A percentile compares a stretch with the other conserved stretches of the same genome.
phyloP scores from a whole-genome alignment of 1,140 invertebrate species.

The Idris sp. region DNA sequence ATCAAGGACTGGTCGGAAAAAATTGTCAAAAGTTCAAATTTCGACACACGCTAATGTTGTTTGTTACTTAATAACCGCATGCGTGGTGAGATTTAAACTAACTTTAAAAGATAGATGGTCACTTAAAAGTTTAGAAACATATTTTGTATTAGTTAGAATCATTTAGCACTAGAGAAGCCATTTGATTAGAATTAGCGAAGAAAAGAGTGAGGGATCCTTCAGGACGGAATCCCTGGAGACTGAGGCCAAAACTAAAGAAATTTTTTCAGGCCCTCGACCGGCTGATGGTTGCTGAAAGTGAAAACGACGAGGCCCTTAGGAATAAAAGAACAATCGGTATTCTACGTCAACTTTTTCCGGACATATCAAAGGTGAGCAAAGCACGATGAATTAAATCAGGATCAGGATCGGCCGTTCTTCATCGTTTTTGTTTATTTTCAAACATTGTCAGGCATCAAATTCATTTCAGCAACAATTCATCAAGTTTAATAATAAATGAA shows the following conservation, averaged over 20 bases:
- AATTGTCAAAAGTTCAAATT: constrained; percentile 38
- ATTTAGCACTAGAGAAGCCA: constrained; percentile 7
- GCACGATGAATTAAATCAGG: constrained; percentile 30
- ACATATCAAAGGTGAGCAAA: constrained; percentile 83
- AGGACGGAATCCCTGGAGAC: constrained; percentile 28
- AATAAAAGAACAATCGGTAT: constrained; percentile 87
- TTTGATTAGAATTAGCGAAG: neutral
- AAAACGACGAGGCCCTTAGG: constrained; percentile 80
- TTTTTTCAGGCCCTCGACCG: constrained; percentile 79
- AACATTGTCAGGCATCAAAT: constrained; percentile 14
- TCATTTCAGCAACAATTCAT: neutral
- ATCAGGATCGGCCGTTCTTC: constrained; percentile 55
- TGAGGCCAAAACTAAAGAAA: constrained; percentile 54
- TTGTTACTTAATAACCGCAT: constrained; percentile 19
- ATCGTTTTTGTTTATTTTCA: constrained; percentile 15
- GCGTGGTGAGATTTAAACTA: constrained; percentile 2
- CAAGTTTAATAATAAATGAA: too few species aligned
- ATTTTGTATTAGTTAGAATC: too few species aligned
- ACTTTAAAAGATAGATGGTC: too few species aligned
- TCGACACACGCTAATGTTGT: constrained; percentile 1
- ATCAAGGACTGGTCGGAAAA: constrained; percentile 16
- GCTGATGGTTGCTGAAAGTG: constrained; percentile 77
- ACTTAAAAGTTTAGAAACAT: too few species aligned
- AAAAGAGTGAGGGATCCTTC: constrained; percentile 22
- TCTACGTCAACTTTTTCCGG: constrained; percentile 85